Evolutionary conservation across 2,888 invertebrate genomes (phyloP).

Genomic region (Helleia helle): DNA sequence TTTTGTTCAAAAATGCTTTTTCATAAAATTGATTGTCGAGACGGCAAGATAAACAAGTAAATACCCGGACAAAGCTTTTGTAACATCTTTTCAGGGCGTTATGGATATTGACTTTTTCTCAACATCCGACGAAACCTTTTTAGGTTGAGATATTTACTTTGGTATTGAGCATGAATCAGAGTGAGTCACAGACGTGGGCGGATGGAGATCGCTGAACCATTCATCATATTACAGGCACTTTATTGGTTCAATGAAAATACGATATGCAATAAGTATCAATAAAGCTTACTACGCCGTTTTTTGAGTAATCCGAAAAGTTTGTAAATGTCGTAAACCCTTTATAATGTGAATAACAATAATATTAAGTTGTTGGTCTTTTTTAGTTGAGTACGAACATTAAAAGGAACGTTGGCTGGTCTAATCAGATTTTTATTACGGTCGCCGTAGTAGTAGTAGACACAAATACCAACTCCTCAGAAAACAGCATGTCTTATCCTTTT

Average conservation of each 20-base stretch:
- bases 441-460: too few species aligned
- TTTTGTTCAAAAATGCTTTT: too few species aligned
- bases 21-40: too few species aligned
- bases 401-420: too few species aligned
- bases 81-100: conserved; percentile 12
- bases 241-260: conserved; percentile 56
- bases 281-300: conserved; percentile 6
- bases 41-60: neutral
- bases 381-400: too few species aligned
- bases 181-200: conserved; percentile 44
- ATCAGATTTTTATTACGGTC: too few species aligned
- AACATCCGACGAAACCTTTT: conserved; percentile 17
- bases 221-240: conserved; percentile 59
- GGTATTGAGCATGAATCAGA: conserved; percentile 28
- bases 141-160: conserved; percentile 19
- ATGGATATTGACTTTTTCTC: conserved; percentile 18
- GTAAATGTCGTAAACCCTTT: neutral
- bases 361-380: too few species aligned
- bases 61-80: conserved; percentile 4
- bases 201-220: conserved; percentile 43
- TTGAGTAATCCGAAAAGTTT: neutral
- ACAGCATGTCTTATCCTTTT: too few species aligned
- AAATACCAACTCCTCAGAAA: too few species aligned
- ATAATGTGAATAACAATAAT: neutral
- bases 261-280: conserved; percentile 26